Base-by-base conservation (phyloP, 2,797 vertebrate species). In the Sandelia bainsii region DNA sequence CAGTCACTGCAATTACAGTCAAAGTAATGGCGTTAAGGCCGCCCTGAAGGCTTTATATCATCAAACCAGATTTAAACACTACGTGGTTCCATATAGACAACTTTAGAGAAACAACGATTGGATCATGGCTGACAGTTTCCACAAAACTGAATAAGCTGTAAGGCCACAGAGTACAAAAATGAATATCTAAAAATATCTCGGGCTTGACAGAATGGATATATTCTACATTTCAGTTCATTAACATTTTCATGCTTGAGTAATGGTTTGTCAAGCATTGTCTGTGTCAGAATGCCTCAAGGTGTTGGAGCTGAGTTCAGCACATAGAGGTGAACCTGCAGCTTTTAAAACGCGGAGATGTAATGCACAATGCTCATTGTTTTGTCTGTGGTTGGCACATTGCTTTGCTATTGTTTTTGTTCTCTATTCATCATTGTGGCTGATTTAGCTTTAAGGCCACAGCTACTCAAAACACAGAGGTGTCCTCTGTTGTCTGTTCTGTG, bases 351-450 rank as follows among this genome's bases (percentile, higher is more conserved):
- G 75, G 69, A 72, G 68, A 68, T 39, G 10, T 45, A 1, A 53
- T 22, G 40, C 56, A 64, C 62, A 52, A 68, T 58, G 19, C 5
- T 20, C 27, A 62, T 69, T 80, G 66, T 79, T 61, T 42, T 39
- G 44, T 48, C 20, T 62, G 57, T 61, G 23, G 27, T 65, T 62
- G 50, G 8, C 68, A 39, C 4, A 5, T 48, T 51, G 57, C 19
- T 58, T 56, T 63, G 42, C 62, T 27, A 12, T 68, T 32, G 20
- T 61, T 73, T 59, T 72, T 50, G 42, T 34, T 46, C 56, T 70
- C 50, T 50, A 25, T 62, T 84, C 29, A n/a, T 62, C n/a, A 59
- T 4, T 56, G 34, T 22, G 48, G 32, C 3, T 17, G 32, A 4
- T 13, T 49, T 48, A 45, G 23, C 34, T 62, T 37, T 51, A 4